phyloP scores from a whole-genome alignment of 2,888 invertebrate species.

The Acronicta leporina region DNA sequence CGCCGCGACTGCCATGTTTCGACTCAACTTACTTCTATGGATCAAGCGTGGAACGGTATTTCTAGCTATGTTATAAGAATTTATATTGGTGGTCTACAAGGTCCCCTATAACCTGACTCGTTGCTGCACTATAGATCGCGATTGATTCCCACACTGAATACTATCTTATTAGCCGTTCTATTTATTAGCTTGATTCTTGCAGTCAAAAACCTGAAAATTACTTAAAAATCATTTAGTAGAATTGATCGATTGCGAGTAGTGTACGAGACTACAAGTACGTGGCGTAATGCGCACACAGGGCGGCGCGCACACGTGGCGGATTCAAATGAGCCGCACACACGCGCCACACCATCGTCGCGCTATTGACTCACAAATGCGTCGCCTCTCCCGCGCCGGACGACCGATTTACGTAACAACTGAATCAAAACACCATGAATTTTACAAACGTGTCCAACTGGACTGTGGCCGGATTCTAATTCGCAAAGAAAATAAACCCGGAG shows the following conservation, averaged over 20 bases:
- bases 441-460: not conserved
- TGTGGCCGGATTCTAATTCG: no score
- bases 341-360: conserved; percentile 19
- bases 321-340: conserved; percentile 41
- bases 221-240: not conserved
- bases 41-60: not conserved
- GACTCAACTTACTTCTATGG: not conserved
- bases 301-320: conserved; percentile 29
- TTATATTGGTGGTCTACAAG: no score
- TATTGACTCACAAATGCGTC: conserved; percentile 54
- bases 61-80: not conserved
- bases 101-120: no score
- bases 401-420: conserved; percentile 1
- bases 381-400: conserved; percentile 9
- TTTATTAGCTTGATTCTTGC: no score
- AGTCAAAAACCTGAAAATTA: not conserved
- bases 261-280: no score
- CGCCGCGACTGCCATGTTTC: conserved; percentile 1
- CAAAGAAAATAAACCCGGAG: no score
- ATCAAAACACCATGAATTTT: conserved; percentile 3
- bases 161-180: no score
- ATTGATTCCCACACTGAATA: no score
- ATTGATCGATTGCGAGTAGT: not conserved
- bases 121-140: no score
- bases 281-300: not conserved